Percentiles rank a stretch among this genome's conserved stretches.
Conservation (phyloP, 2,888 invertebrate species). For the Stenoptilia bipunctidactyla region DNA sequence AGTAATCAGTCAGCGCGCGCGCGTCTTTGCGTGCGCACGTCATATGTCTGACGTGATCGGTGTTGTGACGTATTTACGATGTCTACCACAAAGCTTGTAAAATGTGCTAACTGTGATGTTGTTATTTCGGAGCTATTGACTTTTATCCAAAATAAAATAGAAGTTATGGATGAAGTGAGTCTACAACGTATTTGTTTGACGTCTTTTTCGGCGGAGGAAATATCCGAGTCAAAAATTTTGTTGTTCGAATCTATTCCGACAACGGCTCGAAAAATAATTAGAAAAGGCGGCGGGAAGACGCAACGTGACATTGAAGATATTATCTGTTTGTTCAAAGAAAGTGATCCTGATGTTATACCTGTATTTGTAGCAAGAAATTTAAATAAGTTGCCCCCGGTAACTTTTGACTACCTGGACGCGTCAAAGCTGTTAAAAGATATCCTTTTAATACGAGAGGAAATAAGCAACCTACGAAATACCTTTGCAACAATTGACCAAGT, state of each 20-base stretch:
- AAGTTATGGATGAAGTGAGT: not conserved
- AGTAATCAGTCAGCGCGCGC: not conserved
- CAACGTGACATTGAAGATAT: not conserved
- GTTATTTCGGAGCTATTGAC: not conserved
- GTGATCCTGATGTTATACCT: not conserved
- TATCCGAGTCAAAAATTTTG: not conserved
- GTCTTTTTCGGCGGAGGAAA: not conserved
- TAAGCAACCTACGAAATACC: not conserved
- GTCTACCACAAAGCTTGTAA: not conserved
- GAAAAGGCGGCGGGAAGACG: slow-evolving; percentile 1
- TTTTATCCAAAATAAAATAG: not conserved
- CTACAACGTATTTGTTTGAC: not conserved
- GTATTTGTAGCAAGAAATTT: slow-evolving; percentile 1
- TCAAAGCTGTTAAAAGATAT: not conserved
- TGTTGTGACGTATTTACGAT: not conserved
- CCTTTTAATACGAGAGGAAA: not conserved
- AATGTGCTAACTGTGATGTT: not conserved
- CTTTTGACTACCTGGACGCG: slow-evolving; percentile 1
- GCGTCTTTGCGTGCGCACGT: not conserved
- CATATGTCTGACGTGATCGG: not conserved
- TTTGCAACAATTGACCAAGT: not conserved
- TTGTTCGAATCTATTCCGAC: not conserved
- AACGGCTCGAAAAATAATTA: not conserved
- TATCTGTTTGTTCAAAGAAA: not conserved
- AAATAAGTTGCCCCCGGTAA: slow-evolving; percentile 1